Conservation (phyloP, 2,888 invertebrate genomes). For the Polydrusus pterygomalis region DNA sequence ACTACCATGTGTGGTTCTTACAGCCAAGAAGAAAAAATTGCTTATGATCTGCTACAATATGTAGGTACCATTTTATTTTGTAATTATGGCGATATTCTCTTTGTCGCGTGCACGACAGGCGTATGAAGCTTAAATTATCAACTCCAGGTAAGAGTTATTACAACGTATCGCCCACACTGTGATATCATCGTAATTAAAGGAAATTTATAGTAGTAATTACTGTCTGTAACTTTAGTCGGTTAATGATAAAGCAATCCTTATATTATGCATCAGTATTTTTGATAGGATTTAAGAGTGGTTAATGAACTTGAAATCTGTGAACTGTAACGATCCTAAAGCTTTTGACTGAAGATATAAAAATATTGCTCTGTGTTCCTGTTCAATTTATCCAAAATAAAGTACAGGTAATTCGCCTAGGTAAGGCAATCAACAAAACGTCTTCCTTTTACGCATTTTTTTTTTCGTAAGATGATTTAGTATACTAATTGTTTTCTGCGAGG, state of each 20-base stretch:
- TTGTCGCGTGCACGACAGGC: constrained; percentile 7
- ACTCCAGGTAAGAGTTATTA: constrained; percentile 6
- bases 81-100: not conserved
- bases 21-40: too few species aligned
- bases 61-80: not conserved
- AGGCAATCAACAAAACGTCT: too few species aligned
- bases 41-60: not conserved
- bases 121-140: not conserved
- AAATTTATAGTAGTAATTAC: constrained; percentile 29
- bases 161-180: not conserved
- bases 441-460: too few species aligned
- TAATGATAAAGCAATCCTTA: constrained; percentile 21
- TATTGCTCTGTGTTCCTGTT: too few species aligned
- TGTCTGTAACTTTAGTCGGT: constrained; percentile 17
- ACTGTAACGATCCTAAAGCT: constrained; percentile 25
- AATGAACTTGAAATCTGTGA: constrained; percentile 23
- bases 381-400: too few species aligned
- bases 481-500: too few species aligned
- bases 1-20: too few species aligned
- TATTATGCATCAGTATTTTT: constrained; percentile 31
- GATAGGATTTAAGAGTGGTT: constrained; percentile 15
- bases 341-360: not conserved
- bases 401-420: too few species aligned
- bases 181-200: constrained; percentile 27
- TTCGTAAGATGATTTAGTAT: too few species aligned